A percentile compares a stretch with the other conserved stretches of the same genome.
phyloP scores from a whole-genome alignment of 2,888 invertebrate species.

The Andrena haemorrhoa region DNA sequence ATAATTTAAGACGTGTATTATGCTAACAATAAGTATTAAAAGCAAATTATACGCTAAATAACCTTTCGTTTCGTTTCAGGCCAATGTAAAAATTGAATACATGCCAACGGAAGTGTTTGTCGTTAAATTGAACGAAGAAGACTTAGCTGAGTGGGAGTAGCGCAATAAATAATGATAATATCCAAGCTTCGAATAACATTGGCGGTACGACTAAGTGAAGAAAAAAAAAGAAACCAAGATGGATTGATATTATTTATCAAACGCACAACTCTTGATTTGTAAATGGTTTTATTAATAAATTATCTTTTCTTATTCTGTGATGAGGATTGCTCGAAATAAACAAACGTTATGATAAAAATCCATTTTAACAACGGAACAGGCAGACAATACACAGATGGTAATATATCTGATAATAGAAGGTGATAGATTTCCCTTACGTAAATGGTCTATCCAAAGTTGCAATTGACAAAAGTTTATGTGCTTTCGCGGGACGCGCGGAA shows the following conservation, averaged over 20 bases:
- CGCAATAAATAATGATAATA: constrained; percentile 27
- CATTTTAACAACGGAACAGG: constrained; percentile 82
- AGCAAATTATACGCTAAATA: neutral
- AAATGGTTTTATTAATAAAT: constrained; percentile 85
- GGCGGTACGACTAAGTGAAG: neutral
- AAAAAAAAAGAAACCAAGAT: neutral
- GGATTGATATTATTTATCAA: constrained; percentile 53
- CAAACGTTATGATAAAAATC: constrained; percentile 83
- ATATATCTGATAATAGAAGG: constrained; percentile 76
- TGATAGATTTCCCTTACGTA: constrained; percentile 73
- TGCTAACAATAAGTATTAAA: constrained; percentile 5
- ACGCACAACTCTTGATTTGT: constrained; percentile 78
- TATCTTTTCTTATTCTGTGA: constrained; percentile 82
- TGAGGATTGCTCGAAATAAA: constrained; percentile 83
- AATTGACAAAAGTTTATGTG: constrained; percentile 83
- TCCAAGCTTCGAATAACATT: neutral
- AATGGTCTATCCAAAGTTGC: constrained; percentile 82
- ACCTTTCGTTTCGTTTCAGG: neutral
- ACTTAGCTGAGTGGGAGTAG: constrained; percentile 9
- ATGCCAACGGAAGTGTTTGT: neutral
- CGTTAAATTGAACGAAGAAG: constrained; percentile 6
- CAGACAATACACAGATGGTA: constrained; percentile 80
- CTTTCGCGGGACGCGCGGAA: constrained; percentile 82
- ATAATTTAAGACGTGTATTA: constrained; percentile 12
- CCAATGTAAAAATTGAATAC: too few relatives aligned